A percentile compares a stretch with the other conserved stretches of the same genome.
Evolutionary conservation across 2,797 vertebrate genomes (phyloP).

Genomic region (Atherinosoma microstoma): DNA sequence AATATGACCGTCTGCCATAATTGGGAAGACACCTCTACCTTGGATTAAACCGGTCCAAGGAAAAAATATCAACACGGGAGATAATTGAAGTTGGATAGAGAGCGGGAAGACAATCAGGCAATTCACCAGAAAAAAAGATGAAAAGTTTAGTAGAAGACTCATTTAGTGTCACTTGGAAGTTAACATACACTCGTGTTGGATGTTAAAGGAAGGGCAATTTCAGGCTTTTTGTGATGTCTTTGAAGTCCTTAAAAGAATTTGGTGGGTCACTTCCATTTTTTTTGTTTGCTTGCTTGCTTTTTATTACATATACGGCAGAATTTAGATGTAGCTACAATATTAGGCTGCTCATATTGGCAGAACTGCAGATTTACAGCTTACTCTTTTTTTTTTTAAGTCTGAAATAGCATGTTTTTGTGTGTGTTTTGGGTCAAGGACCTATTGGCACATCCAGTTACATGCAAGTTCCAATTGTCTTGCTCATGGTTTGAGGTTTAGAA

Average conservation of each 20-base stretch:
- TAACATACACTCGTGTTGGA: too few relatives aligned
- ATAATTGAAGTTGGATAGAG: slow-evolving; percentile 48
- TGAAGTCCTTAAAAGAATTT: too few relatives aligned
- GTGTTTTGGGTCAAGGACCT: not conserved
- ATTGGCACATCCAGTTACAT: not conserved
- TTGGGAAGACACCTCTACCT: slow-evolving; percentile 55
- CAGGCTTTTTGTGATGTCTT: too few relatives aligned
- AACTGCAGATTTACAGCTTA: not conserved
- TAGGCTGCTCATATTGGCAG: not conserved
- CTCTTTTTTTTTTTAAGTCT: too few relatives aligned
- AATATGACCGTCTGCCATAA: slow-evolving; percentile 66
- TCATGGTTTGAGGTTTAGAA: not conserved
- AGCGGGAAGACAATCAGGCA: slow-evolving; percentile 12
- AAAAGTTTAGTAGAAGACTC: not conserved
- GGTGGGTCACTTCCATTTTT: too few relatives aligned
- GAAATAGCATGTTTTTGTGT: not conserved
- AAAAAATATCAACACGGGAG: slow-evolving; percentile 17
- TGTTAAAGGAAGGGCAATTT: too few relatives aligned
- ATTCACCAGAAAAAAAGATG: slow-evolving; percentile 1
- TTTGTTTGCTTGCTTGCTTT: too few relatives aligned
- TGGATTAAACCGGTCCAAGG: slow-evolving; percentile 23
- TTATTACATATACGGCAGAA: not conserved
- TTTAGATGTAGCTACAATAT: not conserved
- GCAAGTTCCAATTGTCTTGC: not conserved
- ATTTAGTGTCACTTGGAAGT: not conserved